These are phyloP conservation scores for Camponotus fellah DNA, from an alignment of 2,888 invertebrate genomes.

Conservation along the genomic window DNA sequence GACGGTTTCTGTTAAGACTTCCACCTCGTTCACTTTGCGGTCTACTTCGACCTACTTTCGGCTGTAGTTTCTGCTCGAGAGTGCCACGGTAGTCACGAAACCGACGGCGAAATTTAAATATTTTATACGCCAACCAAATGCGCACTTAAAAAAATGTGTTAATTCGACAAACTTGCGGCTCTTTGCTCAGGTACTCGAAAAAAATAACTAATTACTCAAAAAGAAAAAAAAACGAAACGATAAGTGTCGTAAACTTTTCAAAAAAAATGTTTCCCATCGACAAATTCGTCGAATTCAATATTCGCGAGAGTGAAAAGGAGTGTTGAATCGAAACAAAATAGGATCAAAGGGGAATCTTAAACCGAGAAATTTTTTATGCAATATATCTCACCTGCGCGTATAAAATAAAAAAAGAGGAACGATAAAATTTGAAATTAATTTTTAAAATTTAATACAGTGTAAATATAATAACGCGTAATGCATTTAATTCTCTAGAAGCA, in stretches of 20 bases:
- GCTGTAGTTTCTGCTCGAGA: conserved; percentile 50
- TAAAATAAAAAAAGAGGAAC: not conserved
- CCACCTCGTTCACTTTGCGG: conserved; percentile 62
- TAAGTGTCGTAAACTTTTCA: conserved; percentile 11
- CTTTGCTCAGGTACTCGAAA: conserved; percentile 17
- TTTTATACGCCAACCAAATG: conserved; percentile 64
- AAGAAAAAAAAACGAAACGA: not conserved
- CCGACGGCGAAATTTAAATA: conserved; percentile 71
- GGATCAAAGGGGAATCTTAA: not conserved
- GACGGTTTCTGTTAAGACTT: conserved; percentile 66
- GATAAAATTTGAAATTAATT: too few species aligned
- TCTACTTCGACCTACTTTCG: conserved; percentile 73
- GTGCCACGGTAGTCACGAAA: conserved; percentile 69
- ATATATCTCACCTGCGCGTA: not conserved
- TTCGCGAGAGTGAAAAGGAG: not conserved
- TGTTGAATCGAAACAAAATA: not conserved
- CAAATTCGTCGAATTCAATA: not conserved
- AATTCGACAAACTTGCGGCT: conserved; percentile 51
- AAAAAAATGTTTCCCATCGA: not conserved
- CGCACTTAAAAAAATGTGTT: conserved; percentile 61
- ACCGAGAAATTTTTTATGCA: not conserved
- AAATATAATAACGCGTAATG: not conserved
- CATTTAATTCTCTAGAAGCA: not conserved
- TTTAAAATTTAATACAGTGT: not conserved
- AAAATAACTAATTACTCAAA: conserved; percentile 25